phyloP scores from a whole-genome alignment of 1,140 invertebrate species.

The Diorhabda carinulata region DNA sequence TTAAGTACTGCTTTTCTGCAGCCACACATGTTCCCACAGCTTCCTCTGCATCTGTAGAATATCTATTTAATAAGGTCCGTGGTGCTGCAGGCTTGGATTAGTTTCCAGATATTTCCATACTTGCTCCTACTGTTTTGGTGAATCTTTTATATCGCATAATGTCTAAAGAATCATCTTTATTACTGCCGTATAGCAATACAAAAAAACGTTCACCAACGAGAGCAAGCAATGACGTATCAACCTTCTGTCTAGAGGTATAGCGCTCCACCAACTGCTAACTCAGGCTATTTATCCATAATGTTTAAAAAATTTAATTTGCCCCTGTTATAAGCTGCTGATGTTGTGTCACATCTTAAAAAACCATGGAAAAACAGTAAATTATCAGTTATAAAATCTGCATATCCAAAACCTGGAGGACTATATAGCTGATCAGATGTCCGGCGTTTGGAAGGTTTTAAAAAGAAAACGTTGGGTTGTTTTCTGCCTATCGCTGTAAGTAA shows the following conservation, averaged over 20 bases:
- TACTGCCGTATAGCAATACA: conserved; percentile 38
- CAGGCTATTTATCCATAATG: background rate
- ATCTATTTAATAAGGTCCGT: background rate
- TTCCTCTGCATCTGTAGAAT: background rate
- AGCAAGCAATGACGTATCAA: background rate
- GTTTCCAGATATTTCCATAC: background rate
- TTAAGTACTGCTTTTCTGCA: background rate
- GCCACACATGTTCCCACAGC: background rate
- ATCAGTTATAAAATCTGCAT: no score
- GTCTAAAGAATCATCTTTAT: background rate
- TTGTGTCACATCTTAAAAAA: conserved; percentile 85
- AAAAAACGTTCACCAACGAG: background rate
- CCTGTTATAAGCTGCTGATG: conserved; percentile 80
- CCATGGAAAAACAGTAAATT: no score
- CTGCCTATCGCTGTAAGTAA: no score
- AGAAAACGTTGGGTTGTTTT: no score
- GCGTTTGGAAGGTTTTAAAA: no score
- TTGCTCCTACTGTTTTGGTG: background rate
- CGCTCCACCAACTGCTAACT: background rate
- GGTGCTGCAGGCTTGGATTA: background rate
- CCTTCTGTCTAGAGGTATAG: background rate
- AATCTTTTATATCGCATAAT: background rate
- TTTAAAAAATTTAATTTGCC: conserved; percentile 7
- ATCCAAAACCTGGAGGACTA: no score
- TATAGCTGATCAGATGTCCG: no score